Conservation (phyloP, 2,113 vertebrate genomes). For the Lampris incognitus region DNA sequence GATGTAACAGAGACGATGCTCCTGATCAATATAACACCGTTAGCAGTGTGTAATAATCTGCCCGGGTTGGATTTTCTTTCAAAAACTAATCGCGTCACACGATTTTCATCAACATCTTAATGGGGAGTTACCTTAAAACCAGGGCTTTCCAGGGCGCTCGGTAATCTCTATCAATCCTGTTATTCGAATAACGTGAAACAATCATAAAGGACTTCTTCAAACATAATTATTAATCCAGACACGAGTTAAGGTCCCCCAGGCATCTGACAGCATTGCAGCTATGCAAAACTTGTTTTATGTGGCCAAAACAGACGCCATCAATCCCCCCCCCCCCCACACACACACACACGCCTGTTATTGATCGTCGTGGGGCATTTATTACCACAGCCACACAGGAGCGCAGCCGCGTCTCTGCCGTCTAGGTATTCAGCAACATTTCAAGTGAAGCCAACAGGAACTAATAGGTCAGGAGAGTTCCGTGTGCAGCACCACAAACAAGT, state of each 20-base stretch:
- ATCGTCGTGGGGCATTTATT: slow-evolving; percentile 49
- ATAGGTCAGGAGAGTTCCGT: slow-evolving; percentile 33
- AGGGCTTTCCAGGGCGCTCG: slow-evolving; percentile 17
- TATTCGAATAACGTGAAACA: slow-evolving; percentile 31
- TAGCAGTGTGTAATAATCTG: not conserved
- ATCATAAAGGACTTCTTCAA: slow-evolving; percentile 40
- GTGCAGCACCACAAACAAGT: slow-evolving; percentile 28
- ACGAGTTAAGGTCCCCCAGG: slow-evolving; percentile 5
- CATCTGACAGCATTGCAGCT: slow-evolving; percentile 44
- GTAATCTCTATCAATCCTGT: slow-evolving; percentile 27
- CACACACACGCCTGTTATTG: slow-evolving; percentile 54
- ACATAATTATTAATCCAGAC: slow-evolving; percentile 32
- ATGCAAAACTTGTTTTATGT: slow-evolving; percentile 63
- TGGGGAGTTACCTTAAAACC: slow-evolving; percentile 38
- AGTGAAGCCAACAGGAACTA: slow-evolving; percentile 51
- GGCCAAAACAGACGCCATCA: slow-evolving; percentile 56
- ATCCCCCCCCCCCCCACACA: slow-evolving; percentile 15
- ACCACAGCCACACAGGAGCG: slow-evolving; percentile 33
- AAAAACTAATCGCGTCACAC: slow-evolving; percentile 31
- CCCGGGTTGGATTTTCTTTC: slow-evolving; percentile 32
- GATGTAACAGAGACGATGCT: slow-evolving; percentile 27
- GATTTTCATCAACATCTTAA: slow-evolving; percentile 46
- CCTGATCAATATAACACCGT: slow-evolving; percentile 28
- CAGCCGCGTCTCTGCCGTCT: slow-evolving; percentile 37
- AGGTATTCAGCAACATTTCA: slow-evolving; percentile 40